Evolutionary conservation across 64 coral and sea anemone genomes (phyloP), one percentile per base, ranked within the genome.

Genomic region (Exaiptasia diaphana): DNA sequence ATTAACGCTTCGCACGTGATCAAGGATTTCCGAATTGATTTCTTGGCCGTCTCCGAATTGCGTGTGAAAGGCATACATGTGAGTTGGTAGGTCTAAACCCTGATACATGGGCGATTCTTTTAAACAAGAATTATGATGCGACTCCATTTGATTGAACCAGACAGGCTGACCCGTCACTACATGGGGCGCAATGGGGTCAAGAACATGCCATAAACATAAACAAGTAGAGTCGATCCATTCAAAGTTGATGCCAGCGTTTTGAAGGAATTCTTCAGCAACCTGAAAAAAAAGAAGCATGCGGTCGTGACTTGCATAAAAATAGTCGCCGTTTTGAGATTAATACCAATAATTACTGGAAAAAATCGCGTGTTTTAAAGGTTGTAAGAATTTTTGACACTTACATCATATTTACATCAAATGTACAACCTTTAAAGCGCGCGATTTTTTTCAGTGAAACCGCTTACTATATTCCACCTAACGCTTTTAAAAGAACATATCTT

Each of bases 131-230:
- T 86, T 90, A 25, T 92, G 94, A 50, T 92, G 82, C 2, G 84
- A 71, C 30, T 81, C 68, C 10, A 79, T 35, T 74, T 97, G 89
- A 37, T 82, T 97, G 29, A 97, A 97, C 94, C 94, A 97, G 13
- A 91, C 64, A 32, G 82, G 46, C 39, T 83, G 82, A 21, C 94
- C 94, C 34, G 83, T 97, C 41, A 42, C 42, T 57, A 84, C 83
- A 78, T 97, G 89, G 36, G 63, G 86, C 22, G 50, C 38, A 10
- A 83, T 41, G 21, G 94, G 73, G 4, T 78, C 46, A 31, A 92
- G 78, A 4, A 54, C 53, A 53, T 88, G 80, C 89, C 94, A 97
- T 29, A 88, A 97, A 0, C 49, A 57, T 27, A 97, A 42, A 5
- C 79, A 83, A 4, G 63, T 82, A 7, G 59, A 73, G 24, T 54